Evolutionary conservation across 2,113 vertebrate species (phyloP).

Genomic region (Mus spicilegus): DNA sequence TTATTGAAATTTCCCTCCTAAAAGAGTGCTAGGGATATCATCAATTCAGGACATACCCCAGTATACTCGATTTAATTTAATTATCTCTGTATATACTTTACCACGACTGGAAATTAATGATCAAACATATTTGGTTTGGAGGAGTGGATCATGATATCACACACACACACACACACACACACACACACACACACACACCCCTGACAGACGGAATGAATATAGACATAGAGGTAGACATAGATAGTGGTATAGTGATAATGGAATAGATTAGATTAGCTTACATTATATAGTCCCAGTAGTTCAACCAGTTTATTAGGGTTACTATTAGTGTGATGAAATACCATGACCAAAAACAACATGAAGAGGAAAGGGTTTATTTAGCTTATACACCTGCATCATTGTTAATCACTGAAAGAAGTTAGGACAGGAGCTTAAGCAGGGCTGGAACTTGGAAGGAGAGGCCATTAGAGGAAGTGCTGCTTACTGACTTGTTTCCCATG

Average conservation of each 20-base stretch:
- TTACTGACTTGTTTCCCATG: not conserved
- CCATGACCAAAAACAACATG: not conserved
- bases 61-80: not conserved
- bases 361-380: not conserved
- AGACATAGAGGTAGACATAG: not conserved
- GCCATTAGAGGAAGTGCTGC: not conserved
- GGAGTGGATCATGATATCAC: not conserved
- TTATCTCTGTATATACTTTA: not conserved
- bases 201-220: not conserved
- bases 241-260: not conserved
- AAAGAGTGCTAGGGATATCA: not conserved
- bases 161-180: not conserved
- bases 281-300: not conserved
- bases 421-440: not conserved
- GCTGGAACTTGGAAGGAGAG: not conserved
- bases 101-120: not conserved
- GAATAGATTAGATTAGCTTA: not conserved
- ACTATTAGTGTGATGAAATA: not conserved
- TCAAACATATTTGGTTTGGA: not conserved
- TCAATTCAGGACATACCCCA: not conserved
- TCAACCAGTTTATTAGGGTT: not conserved
- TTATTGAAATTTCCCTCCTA: not conserved
- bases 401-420: not conserved
- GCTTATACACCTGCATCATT: not conserved
- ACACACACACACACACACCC: not conserved